phyloP scores from a whole-genome alignment of 2,797 vertebrate species.

The Menidia menidia region DNA sequence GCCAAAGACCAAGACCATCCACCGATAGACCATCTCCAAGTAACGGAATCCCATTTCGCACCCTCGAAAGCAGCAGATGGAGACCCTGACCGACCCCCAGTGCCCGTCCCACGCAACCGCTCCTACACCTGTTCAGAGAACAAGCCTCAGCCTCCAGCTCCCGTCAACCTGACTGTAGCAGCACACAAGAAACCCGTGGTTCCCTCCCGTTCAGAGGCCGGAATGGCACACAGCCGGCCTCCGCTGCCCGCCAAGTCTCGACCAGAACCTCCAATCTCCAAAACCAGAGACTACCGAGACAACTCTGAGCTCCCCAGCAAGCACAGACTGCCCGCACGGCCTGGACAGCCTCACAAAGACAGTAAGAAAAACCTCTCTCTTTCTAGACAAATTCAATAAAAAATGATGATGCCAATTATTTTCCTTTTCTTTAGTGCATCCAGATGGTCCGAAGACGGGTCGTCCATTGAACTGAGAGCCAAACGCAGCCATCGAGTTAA shows the following conservation, averaged over 20 bases:
- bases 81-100: constrained; percentile 79
- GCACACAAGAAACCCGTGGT: constrained; percentile 86
- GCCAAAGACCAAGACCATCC: constrained; percentile 84
- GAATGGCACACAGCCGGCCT: constrained; percentile 75
- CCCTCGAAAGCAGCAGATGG: constrained; percentile 79
- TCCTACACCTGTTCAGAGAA: constrained; percentile 90
- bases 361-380: constrained; percentile 50
- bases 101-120: constrained; percentile 86
- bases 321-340: constrained; percentile 71
- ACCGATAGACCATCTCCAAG: constrained; percentile 79
- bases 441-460: constrained; percentile 72
- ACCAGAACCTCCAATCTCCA: constrained; percentile 61
- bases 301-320: constrained; percentile 85
- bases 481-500: constrained; percentile 1
- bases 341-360: constrained; percentile 73
- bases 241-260: constrained; percentile 89
- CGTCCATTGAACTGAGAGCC: constrained; percentile 76
- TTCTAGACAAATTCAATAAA: neutral
- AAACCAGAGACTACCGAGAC: constrained; percentile 90
- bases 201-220: constrained; percentile 86
- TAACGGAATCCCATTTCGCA: constrained; percentile 69
- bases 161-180: constrained; percentile 42
- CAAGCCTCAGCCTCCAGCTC: constrained; percentile 66
- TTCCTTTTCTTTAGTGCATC: constrained; percentile 63
- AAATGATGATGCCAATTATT: constrained; percentile 7